phyloP scores from a whole-genome alignment of 2,888 invertebrate species.

The Malachius bipustulatus region DNA sequence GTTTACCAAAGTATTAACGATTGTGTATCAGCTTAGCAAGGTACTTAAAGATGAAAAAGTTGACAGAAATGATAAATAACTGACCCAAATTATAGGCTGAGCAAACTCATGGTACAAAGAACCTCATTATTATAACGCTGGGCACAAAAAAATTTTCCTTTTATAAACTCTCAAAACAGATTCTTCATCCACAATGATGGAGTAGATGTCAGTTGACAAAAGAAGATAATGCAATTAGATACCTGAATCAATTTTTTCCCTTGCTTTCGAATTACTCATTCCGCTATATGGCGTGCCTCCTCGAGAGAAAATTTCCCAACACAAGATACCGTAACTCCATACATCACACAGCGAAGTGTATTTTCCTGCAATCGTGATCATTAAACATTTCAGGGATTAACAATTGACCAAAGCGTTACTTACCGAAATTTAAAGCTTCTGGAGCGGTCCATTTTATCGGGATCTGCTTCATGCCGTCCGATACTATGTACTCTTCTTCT shows the following conservation, averaged over 20 bases:
- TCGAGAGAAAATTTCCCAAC: conserved; percentile 94
- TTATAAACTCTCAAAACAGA: too few species aligned
- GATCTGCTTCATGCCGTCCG: conserved; percentile 96
- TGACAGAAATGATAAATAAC: too few species aligned
- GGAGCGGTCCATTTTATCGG: conserved; percentile 99
- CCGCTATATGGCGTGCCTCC: conserved; percentile 91
- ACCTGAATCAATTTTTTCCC: conserved; percentile 91
- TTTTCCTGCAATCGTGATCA: conserved; percentile 52
- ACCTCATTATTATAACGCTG: too few species aligned
- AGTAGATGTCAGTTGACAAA: too few species aligned
- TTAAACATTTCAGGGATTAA: background rate
- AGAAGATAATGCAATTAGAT: too few species aligned
- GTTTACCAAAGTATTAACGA: too few species aligned
- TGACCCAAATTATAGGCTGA: too few species aligned
- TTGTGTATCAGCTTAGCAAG: too few species aligned
- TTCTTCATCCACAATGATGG: too few species aligned
- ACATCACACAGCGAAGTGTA: conserved; percentile 93
- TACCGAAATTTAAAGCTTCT: conserved; percentile 88
- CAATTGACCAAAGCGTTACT: conserved; percentile 24
- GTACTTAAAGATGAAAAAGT: too few species aligned
- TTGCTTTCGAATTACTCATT: conserved; percentile 84
- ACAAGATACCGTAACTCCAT: conserved; percentile 92
- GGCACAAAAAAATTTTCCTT: too few species aligned
- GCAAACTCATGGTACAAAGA: too few species aligned
- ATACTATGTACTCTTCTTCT: conserved; percentile 93